phyloP scores from a whole-genome alignment of 2,888 invertebrate species.

The Leptinotarsa rubiginosa region DNA sequence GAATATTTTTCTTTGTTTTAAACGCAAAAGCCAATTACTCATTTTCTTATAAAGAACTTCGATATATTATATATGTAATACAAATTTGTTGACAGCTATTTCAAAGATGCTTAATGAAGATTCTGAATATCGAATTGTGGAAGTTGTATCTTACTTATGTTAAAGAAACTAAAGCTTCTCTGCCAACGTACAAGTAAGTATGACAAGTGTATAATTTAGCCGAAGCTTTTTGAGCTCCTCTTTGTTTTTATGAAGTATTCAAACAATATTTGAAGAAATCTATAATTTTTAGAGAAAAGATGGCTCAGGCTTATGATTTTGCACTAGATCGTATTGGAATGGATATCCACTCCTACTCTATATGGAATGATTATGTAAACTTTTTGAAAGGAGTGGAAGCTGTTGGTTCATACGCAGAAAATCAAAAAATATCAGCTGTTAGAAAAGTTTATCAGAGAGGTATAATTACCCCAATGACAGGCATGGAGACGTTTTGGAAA shows the following conservation, averaged over 20 bases:
- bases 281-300: constrained; percentile 86
- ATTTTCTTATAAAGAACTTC: neutral
- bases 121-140: constrained; percentile 99
- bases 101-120: constrained; percentile 97
- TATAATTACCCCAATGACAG: constrained; percentile 95
- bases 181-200: constrained; percentile 92
- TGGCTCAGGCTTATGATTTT: constrained; percentile 99
- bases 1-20: constrained; percentile 16
- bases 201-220: neutral
- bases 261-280: neutral
- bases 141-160: constrained; percentile 97
- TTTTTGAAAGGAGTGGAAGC: constrained; percentile 97
- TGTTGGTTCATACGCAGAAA: constrained; percentile 98
- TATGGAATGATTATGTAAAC: constrained; percentile 98
- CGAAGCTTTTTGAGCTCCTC: too few species aligned
- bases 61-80: constrained; percentile 29
- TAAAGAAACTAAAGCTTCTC: constrained; percentile 94
- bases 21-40: neutral
- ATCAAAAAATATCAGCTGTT: constrained; percentile 98
- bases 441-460: constrained; percentile 97
- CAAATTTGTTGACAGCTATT: constrained; percentile 80
- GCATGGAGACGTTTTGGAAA: constrained; percentile 96
- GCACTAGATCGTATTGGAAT: constrained; percentile 98
- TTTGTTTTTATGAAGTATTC: neutral
- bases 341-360: constrained; percentile 95